Evolutionary conservation across 2,113 vertebrate species (phyloP).

Genomic region (Romanogobio albipinnatus): DNA sequence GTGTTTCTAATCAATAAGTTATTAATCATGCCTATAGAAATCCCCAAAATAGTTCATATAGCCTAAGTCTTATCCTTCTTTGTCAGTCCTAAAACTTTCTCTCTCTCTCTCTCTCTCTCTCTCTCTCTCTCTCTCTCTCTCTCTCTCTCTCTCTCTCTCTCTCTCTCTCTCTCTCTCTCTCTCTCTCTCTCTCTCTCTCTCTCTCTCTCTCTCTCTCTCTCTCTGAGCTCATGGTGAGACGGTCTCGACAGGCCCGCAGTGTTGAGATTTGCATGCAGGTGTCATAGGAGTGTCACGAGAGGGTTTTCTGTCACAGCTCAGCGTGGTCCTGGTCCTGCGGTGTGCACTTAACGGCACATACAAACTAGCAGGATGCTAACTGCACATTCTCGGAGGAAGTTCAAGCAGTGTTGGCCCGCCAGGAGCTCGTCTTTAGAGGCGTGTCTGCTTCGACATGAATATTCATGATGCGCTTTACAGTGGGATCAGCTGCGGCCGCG

Average conservation of each 20-base stretch:
- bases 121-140: background rate
- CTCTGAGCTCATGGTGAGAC: slow-evolving; percentile 8
- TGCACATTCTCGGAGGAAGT: background rate
- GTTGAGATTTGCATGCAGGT: slow-evolving; percentile 44
- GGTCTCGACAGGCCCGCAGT: background rate
- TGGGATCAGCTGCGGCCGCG: slow-evolving; percentile 32
- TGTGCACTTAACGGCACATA: background rate
- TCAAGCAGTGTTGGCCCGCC: slow-evolving; percentile 39
- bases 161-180: background rate
- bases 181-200: background rate
- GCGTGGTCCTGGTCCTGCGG: slow-evolving; percentile 22
- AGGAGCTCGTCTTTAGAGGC: slow-evolving; percentile 37
- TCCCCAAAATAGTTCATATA: background rate
- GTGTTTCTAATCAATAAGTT: slow-evolving; percentile 19
- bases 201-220: background rate
- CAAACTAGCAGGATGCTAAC: background rate
- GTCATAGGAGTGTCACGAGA: slow-evolving; percentile 10
- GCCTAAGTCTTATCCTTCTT: background rate
- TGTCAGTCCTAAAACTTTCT: background rate
- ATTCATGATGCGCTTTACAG: slow-evolving; percentile 67
- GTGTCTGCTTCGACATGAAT: slow-evolving; percentile 62
- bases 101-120: background rate
- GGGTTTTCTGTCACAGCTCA: slow-evolving; percentile 11
- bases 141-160: background rate
- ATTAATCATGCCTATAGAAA: slow-evolving; percentile 2